Evolutionary conservation across 2,888 invertebrate genomes (phyloP).

Genomic region (Syrista parreyssii): DNA sequence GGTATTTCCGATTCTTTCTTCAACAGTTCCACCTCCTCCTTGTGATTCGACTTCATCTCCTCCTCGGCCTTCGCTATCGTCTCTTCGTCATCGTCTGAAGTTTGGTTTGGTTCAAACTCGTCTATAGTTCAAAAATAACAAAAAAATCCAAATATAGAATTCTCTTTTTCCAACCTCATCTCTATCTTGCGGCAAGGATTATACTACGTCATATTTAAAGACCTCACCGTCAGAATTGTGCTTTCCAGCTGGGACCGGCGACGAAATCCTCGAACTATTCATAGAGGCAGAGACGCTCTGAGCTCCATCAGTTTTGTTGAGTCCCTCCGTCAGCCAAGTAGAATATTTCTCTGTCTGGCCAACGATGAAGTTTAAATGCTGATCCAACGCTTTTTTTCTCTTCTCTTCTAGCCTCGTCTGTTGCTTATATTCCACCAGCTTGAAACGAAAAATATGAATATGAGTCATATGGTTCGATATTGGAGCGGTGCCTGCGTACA

Average conservation of each 20-base stretch:
- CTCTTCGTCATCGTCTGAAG: conserved; percentile 90
- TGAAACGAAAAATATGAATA: conserved; percentile 27
- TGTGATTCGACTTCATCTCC: conserved; percentile 70
- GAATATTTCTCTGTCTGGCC: conserved; percentile 99
- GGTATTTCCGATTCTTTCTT: conserved; percentile 91
- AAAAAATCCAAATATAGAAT: neutral
- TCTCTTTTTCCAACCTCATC: neutral
- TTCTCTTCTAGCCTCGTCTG: conserved; percentile 93
- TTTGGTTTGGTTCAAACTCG: conserved; percentile 87
- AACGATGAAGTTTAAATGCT: conserved; percentile 97
- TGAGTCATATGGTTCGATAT: neutral
- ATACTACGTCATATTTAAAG: neutral
- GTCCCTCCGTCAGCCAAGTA: conserved; percentile 87
- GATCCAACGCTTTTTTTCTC: conserved; percentile 93
- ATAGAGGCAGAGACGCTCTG: conserved; percentile 63
- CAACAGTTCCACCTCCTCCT: conserved; percentile 85
- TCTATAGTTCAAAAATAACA: conserved; percentile 65
- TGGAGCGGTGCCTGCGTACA: neutral
- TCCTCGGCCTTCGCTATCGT: conserved; percentile 90
- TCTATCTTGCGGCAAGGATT: neutral
- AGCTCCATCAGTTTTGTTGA: conserved; percentile 72
- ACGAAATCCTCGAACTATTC: conserved; percentile 64
- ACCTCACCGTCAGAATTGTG: conserved; percentile 63
- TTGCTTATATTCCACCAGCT: conserved; percentile 94
- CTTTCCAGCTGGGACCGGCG: conserved; percentile 56